Conservation (phyloP, 1,140 invertebrate genomes). For the Tribolium madens region DNA sequence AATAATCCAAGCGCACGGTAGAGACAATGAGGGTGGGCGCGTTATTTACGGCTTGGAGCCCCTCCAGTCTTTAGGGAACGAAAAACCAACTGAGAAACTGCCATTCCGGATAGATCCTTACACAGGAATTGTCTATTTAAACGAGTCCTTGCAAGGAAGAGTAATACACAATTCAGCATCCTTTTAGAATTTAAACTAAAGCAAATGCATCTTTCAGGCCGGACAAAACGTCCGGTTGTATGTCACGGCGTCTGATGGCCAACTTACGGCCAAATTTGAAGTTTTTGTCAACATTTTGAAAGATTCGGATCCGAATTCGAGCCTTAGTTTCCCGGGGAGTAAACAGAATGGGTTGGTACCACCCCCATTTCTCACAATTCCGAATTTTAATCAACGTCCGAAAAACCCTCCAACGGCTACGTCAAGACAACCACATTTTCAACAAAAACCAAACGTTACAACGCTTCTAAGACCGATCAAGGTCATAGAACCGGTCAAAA, state of each 20-base stretch:
- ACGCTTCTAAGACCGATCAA: constrained; percentile 55
- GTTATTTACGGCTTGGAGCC: constrained; percentile 75
- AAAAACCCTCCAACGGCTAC: constrained; percentile 8
- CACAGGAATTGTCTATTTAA: constrained; percentile 77
- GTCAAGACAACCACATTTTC: constrained; percentile 45
- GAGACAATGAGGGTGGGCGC: constrained; percentile 72
- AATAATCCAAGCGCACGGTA: constrained; percentile 67
- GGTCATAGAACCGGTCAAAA: constrained; percentile 15
- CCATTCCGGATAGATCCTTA: constrained; percentile 78
- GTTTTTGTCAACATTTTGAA: constrained; percentile 75
- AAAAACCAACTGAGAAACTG: constrained; percentile 62
- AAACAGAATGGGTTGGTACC: constrained; percentile 39
- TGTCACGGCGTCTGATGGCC: constrained; percentile 78
- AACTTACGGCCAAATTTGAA: constrained; percentile 77
- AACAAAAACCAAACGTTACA: constrained; percentile 55
- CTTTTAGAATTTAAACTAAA: constrained; percentile 3
- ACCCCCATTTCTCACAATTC: constrained; percentile 22
- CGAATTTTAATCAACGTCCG: constrained; percentile 40
- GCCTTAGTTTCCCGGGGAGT: constrained; percentile 42
- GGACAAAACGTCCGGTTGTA: constrained; percentile 77
- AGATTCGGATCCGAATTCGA: constrained; percentile 59
- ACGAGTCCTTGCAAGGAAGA: constrained; percentile 75
- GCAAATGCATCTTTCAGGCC: constrained; percentile 67
- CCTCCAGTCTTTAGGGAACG: constrained; percentile 54
- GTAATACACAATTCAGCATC: constrained; percentile 65